Base-by-base conservation (phyloP, 92 coral and sea anemone species). In the Virgularia gustaviana region DNA sequence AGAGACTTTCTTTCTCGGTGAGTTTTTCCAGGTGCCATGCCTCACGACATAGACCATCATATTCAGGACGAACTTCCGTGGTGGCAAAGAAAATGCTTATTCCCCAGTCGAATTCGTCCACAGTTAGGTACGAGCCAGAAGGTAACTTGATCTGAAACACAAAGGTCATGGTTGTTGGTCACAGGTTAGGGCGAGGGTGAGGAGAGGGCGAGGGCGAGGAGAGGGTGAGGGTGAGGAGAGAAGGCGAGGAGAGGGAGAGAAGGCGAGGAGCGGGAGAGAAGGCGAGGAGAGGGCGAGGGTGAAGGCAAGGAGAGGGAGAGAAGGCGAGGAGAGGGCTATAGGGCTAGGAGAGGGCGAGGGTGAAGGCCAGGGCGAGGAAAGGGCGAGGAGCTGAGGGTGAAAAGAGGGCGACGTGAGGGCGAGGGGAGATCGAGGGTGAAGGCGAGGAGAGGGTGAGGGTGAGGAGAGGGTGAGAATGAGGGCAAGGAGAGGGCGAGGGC, bases 21-120 rank as follows among this genome's bases (percentile, higher is more conserved):
- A 60, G 22, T 32, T 33, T 32, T 22, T 44, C 23, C n/a, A 52
- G 16, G 34, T 47, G 42, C 31, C 32, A 10, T n/a, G 59, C 81
- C 57, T 68, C 91, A 84, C 20, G 87, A 35, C 68, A 88, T 85
- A 61, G 72, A 38, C 79, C 83, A 59, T 80, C 63, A 70, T 78
- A 63, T 53, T 72, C 27, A 44, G n/a, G n/a, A n/a, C 85, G 88
- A 38, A 73, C 81, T n/a, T 87, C 86, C 9, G 91, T 76, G 19
- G 91, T 77, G 41, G 89, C 87, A 53, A 91, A 74, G 57, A 83
- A 87, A 18, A 83, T 61, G 53, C 87, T 91, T 24, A 91, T 71
- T 4, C 97, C 97, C 97, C 97, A 91, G 24, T 91, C 82, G 54
- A 83, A 86, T 41, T 72, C 91, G 41, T 91, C 96, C 43, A 77